phyloP scores from a whole-genome alignment of 2,888 invertebrate species.

The Rotaria sp. region DNA sequence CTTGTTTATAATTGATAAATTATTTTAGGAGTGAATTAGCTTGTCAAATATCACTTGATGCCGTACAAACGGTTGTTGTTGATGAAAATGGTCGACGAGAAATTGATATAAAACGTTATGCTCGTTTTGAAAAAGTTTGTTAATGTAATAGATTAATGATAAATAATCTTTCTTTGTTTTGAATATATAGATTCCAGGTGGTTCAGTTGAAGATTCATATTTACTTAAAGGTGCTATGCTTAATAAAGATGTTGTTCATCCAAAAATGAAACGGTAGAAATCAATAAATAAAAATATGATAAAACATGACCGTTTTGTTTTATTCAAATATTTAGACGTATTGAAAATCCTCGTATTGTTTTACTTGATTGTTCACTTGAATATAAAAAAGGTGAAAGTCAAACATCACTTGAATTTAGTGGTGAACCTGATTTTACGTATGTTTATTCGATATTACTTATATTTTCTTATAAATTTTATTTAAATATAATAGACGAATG shows the following conservation, averaged over 20 bases:
- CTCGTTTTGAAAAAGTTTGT: constrained; percentile 69
- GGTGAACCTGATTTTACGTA: constrained; percentile 40
- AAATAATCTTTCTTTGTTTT: background rate
- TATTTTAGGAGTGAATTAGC: constrained; percentile 69
- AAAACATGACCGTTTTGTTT: background rate
- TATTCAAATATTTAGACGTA: constrained; percentile 60
- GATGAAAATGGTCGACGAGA: constrained; percentile 77
- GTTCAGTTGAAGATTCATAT: constrained; percentile 82
- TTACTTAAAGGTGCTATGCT: constrained; percentile 91
- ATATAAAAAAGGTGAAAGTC: constrained; percentile 97
- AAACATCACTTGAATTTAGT: constrained; percentile 47
- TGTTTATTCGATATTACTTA: background rate
- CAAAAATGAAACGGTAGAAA: constrained; percentile 72
- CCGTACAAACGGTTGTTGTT: constrained; percentile 79
- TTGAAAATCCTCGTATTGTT: constrained; percentile 88
- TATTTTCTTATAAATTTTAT: background rate
- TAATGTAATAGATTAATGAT: no score
- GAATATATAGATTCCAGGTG: constrained; percentile 70
- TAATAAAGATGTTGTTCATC: constrained; percentile 95
- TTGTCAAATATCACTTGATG: constrained; percentile 86
- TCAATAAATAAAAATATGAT: constrained; percentile 31
- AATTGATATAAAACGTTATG: constrained; percentile 95
- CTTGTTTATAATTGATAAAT: background rate
- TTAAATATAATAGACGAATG: constrained; percentile 66
- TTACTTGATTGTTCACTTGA: constrained; percentile 89